Evolutionary conservation across 2,888 invertebrate species (phyloP).

Genomic region (Dione juno): DNA sequence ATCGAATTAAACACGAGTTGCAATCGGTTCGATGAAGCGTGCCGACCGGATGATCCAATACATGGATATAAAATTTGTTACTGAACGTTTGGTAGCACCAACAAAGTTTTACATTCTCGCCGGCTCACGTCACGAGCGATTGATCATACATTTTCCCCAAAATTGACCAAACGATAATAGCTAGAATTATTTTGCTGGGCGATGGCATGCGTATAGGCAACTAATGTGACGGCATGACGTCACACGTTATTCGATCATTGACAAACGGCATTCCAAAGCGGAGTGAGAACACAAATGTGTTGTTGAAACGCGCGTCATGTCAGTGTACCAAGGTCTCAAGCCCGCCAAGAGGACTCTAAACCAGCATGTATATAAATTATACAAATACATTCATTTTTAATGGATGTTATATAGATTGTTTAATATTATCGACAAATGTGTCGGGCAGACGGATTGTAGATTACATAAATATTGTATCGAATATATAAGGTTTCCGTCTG

Average conservation of each 20-base stretch:
- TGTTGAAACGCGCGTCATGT: constrained; percentile 74
- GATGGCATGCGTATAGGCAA: constrained; percentile 61
- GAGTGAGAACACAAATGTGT: constrained; percentile 74
- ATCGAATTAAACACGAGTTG: constrained; percentile 72
- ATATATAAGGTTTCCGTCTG: constrained; percentile 80
- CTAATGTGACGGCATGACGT: constrained; percentile 74
- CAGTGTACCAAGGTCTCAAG: constrained; percentile 72
- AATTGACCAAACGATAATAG: constrained; percentile 58
- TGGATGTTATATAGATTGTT: constrained; percentile 47
- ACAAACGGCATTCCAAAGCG: constrained; percentile 81
- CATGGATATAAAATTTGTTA: constrained; percentile 64
- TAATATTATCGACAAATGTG: constrained; percentile 68
- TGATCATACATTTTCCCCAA: constrained; percentile 61
- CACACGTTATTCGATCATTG: constrained; percentile 78
- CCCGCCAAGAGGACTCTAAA: constrained; percentile 63
- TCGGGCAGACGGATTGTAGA: constrained; percentile 65
- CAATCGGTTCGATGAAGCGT: constrained; percentile 67
- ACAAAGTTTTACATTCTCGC: constrained; percentile 60
- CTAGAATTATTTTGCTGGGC: constrained; percentile 61
- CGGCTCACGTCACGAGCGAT: constrained; percentile 64
- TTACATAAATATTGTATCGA: constrained; percentile 75
- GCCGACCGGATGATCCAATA: constrained; percentile 69
- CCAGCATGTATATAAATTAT: constrained; percentile 23
- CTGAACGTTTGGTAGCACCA: constrained; percentile 58
- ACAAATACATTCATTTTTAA: neutral